A percentile compares a stretch with the other conserved stretches of the same genome.
phyloP scores from a whole-genome alignment of 2,797 vertebrate genomes.

The Sciaenops ocellatus region DNA sequence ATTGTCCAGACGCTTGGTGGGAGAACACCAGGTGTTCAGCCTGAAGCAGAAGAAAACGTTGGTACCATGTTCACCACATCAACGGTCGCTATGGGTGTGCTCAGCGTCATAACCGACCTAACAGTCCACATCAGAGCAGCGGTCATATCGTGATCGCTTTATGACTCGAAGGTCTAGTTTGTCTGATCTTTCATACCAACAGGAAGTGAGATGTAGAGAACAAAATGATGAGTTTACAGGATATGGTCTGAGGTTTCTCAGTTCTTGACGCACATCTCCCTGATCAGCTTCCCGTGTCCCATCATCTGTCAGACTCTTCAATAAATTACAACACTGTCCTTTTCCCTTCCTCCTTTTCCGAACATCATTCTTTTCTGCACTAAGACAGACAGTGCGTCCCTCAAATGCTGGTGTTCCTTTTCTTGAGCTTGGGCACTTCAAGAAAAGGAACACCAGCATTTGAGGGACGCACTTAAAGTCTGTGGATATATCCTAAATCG shows the following conservation, averaged over 20 bases:
- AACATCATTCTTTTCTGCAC: background rate
- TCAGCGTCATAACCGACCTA: constrained; percentile 28
- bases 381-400: no score
- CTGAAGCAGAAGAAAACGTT: background rate
- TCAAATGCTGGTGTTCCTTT: no score
- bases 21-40: background rate
- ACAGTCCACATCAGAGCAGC: constrained; percentile 25
- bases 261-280: background rate
- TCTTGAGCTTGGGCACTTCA: no score
- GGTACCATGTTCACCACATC: background rate
- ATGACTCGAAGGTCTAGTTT: constrained; percentile 33
- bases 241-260: constrained; percentile 49
- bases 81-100: background rate
- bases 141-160: constrained; percentile 37
- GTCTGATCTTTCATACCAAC: background rate
- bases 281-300: background rate
- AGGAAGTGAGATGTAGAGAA: constrained; percentile 22
- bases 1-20: background rate
- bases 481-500: no score
- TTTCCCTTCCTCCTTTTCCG: background rate
- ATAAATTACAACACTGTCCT: background rate
- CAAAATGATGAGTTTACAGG: constrained; percentile 32
- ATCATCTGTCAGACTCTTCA: background rate
- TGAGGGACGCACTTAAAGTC: no score
- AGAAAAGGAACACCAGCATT: no score